Conservation (phyloP, 2,113 vertebrate genomes). For the Hipposideros armiger region DNA sequence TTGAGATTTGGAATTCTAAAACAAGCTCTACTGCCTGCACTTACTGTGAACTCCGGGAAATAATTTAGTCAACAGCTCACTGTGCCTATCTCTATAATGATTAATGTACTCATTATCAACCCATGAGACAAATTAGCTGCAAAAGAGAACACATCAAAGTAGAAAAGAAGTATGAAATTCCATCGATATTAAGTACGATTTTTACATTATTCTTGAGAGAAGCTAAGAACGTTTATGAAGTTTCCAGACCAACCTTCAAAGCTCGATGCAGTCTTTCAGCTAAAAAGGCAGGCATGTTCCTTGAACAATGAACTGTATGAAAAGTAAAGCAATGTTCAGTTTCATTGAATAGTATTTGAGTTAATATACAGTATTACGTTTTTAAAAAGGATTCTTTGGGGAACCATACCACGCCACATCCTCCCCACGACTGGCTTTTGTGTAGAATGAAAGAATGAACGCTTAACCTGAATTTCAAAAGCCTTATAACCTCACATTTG, state of each 20-base stretch:
- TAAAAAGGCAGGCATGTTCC: slow-evolving; percentile 91
- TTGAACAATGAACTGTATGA: slow-evolving; percentile 92
- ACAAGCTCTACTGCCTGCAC: too few species aligned
- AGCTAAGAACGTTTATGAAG: not conserved
- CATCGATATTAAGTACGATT: not conserved
- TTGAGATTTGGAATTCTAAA: not conserved
- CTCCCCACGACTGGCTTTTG: not conserved
- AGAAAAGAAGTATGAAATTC: not conserved
- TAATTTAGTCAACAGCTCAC: not conserved
- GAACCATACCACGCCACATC: not conserved
- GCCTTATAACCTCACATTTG: not conserved
- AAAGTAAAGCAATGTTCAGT: slow-evolving; percentile 55
- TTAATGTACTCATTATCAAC: not conserved
- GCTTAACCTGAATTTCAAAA: slow-evolving; percentile 52
- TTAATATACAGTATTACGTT: not conserved
- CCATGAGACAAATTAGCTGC: not conserved
- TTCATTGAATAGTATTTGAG: slow-evolving; percentile 31
- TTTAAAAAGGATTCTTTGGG: not conserved
- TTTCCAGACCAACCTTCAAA: slow-evolving; percentile 89
- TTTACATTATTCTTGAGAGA: slow-evolving; percentile 23
- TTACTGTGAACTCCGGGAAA: not conserved
- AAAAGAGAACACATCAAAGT: not conserved
- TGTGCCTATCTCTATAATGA: not conserved
- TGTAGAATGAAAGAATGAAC: slow-evolving; percentile 33
- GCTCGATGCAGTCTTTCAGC: slow-evolving; percentile 91